Conservation (phyloP, 2,113 vertebrate genomes). For the Entelurus aequoreus region DNA sequence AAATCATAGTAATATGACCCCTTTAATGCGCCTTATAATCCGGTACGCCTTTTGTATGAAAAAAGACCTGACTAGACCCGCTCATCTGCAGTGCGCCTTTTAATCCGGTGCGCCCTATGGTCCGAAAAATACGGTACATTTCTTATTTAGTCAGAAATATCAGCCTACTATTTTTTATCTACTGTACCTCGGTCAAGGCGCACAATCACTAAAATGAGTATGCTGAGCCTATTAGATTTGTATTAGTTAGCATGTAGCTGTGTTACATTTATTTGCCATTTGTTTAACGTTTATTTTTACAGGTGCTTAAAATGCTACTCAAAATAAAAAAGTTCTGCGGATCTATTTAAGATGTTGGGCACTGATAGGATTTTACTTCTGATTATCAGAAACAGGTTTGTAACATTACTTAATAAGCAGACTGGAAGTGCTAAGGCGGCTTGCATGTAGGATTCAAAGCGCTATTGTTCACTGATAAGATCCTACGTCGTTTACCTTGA, state of each 20-base stretch:
- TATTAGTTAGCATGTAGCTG: constrained; percentile 19
- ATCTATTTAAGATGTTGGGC: neutral
- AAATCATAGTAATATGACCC: no score
- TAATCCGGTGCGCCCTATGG: no score
- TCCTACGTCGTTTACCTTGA: constrained; percentile 23
- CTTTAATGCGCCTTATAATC: no score
- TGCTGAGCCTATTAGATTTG: constrained; percentile 39
- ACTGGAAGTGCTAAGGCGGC: constrained; percentile 42
- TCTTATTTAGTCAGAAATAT: constrained; percentile 51
- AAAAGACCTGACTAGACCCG: no score
- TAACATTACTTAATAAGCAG: neutral
- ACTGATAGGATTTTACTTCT: constrained; percentile 5
- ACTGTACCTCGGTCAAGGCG: no score
- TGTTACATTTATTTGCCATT: constrained; percentile 8
- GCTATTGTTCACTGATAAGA: constrained; percentile 15
- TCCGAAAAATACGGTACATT: constrained; percentile 3
- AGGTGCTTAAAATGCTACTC: constrained; percentile 30
- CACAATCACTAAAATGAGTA: constrained; percentile 9
- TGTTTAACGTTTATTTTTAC: no score
- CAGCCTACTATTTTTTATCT: constrained; percentile 18
- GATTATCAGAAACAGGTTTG: constrained; percentile 4
- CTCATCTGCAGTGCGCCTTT: no score
- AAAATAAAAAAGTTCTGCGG: constrained; percentile 26
- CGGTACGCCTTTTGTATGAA: no score
- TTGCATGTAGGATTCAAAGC: constrained; percentile 36